Conservation (phyloP, 2,888 invertebrate genomes). For the Cremastobaeus sp. region DNA sequence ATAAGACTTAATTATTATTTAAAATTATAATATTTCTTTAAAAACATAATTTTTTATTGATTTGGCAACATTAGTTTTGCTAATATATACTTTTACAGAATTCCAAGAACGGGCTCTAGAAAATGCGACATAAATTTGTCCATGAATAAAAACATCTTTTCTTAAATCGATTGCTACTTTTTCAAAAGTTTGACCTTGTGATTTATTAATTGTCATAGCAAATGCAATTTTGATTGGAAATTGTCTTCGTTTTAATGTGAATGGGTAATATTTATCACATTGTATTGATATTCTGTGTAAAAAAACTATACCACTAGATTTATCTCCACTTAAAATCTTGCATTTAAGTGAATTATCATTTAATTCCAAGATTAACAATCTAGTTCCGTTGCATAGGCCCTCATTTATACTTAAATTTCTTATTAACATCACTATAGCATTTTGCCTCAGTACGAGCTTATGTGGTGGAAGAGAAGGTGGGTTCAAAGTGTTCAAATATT, state of each 20-base stretch:
- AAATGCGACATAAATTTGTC: no score
- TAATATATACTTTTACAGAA: not conserved
- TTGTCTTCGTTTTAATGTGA: not conserved
- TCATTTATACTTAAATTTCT: not conserved
- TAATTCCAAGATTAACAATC: not conserved
- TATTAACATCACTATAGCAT: no score
- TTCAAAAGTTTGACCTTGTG: no score
- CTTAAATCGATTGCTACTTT: no score
- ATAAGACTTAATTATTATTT: no score
- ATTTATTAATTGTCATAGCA: not conserved
- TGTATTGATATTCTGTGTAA: not conserved
- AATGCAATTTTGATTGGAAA: not conserved
- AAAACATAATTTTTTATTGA: not conserved
- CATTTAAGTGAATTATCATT: no score
- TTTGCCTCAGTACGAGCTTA: not conserved
- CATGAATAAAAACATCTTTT: no score
- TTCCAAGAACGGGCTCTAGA: not conserved
- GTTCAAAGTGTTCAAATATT: not conserved
- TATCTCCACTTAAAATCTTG: no score
- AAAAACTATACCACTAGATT: not conserved
- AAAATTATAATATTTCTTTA: no score
- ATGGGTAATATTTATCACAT: no score
- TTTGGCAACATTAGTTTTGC: not conserved
- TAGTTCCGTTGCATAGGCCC: not conserved
- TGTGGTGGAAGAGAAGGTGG: not conserved